These are phyloP conservation scores for Mythimna ferrago DNA, from an alignment of 2,888 invertebrate genomes.

Conservation along the genomic window DNA sequence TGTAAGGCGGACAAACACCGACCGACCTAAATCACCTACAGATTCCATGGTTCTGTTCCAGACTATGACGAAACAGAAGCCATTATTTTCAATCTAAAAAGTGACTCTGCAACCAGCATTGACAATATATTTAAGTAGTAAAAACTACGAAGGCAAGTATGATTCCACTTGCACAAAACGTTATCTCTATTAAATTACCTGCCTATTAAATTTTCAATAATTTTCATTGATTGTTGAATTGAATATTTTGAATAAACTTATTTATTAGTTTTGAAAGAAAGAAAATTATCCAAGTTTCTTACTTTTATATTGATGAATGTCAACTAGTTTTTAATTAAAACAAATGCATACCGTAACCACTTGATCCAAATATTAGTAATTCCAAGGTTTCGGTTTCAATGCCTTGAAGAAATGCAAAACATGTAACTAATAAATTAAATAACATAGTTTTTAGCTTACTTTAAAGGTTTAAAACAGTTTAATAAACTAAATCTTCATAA, in stretches of 20 bases:
- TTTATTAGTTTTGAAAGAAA: not conserved
- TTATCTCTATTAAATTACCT: too few relatives aligned
- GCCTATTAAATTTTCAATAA: too few relatives aligned
- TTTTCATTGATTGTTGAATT: too few relatives aligned
- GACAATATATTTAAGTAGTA: not conserved
- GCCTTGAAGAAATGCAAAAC: constrained; percentile 36
- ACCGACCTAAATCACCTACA: not conserved
- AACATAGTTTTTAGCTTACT: not conserved
- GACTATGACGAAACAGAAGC: not conserved
- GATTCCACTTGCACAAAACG: not conserved
- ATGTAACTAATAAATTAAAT: not conserved
- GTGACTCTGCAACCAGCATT: not conserved
- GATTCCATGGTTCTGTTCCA: not conserved
- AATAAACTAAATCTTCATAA: too few relatives aligned
- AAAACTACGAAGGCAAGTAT: not conserved
- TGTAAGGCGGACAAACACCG: not conserved
- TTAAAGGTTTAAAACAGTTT: constrained; percentile 3
- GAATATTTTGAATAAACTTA: too few relatives aligned
- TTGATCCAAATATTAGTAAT: constrained; percentile 33
- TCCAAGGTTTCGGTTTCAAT: constrained; percentile 40
- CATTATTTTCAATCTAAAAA: not conserved
- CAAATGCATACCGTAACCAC: constrained; percentile 11
- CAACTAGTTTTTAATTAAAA: constrained; percentile 33
- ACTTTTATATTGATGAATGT: constrained; percentile 14
- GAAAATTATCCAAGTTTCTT: constrained; percentile 7